Evolutionary conservation across 2,797 vertebrate genomes (phyloP).

Genomic region (Centroberyx gerrardi): DNA sequence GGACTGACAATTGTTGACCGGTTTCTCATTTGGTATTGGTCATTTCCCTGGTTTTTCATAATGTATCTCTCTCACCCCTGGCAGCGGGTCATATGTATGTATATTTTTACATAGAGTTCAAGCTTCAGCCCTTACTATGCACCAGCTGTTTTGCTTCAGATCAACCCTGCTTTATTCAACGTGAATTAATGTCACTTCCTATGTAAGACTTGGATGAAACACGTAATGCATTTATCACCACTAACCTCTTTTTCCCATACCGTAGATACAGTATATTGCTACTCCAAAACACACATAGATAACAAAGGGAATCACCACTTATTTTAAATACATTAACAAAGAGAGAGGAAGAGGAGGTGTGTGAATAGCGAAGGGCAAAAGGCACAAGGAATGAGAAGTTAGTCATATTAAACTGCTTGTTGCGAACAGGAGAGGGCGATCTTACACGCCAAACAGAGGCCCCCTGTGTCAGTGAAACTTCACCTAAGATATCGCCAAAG

Average conservation of each 20-base stretch:
- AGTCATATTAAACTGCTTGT: slow-evolving; percentile 6
- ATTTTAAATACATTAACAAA: slow-evolving; percentile 21
- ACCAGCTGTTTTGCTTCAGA: background rate
- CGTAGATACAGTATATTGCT: slow-evolving; percentile 9
- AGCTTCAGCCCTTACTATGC: background rate
- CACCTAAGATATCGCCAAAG: background rate
- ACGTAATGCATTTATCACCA: slow-evolving; percentile 14
- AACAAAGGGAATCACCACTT: slow-evolving; percentile 55
- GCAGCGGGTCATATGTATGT: slow-evolving; percentile 30
- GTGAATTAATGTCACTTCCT: background rate
- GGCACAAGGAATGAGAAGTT: background rate
- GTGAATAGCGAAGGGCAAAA: slow-evolving; percentile 9
- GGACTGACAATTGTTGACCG: background rate
- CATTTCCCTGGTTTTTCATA: slow-evolving; percentile 14
- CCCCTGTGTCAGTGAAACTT: background rate
- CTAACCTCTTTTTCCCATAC: slow-evolving; percentile 31
- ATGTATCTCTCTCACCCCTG: slow-evolving; percentile 22
- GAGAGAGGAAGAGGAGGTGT: background rate
- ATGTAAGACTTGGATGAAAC: background rate
- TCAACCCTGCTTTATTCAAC: slow-evolving; percentile 18
- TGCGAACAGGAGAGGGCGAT: slow-evolving; percentile 63
- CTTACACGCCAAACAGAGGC: slow-evolving; percentile 31
- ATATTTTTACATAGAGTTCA: slow-evolving; percentile 35
- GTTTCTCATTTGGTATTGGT: background rate
- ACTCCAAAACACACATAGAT: slow-evolving; percentile 10